phyloP scores from a whole-genome alignment of 2,113 vertebrate species.

The Phyllostomus hastatus region DNA sequence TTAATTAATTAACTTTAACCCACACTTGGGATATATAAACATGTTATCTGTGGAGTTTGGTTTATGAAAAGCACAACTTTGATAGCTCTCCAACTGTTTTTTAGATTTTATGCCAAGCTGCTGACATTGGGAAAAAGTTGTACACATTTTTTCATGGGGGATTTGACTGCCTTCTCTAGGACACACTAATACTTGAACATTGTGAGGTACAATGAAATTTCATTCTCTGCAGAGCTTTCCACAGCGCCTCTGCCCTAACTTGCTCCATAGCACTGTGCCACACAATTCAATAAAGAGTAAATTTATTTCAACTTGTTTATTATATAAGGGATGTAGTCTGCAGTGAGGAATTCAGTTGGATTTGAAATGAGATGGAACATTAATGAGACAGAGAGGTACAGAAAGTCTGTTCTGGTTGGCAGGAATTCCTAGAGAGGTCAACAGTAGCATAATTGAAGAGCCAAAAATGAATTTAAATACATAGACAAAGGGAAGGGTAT shows the following conservation, averaged over 20 bases:
- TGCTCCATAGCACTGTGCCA: not conserved
- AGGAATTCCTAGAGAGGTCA: not conserved
- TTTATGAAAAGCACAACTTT: constrained; percentile 30
- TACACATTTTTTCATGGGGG: constrained; percentile 67
- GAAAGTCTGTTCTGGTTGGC: not conserved
- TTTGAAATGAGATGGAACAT: constrained; percentile 22
- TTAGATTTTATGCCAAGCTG: constrained; percentile 39
- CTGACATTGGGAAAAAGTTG: constrained; percentile 63
- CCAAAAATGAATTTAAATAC: not conserved
- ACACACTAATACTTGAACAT: constrained; percentile 61
- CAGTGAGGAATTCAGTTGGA: not conserved
- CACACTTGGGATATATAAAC: not conserved
- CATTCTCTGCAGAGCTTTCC: not conserved
- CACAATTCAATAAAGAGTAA: not conserved
- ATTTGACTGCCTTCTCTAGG: constrained; percentile 68
- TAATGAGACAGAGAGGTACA: constrained; percentile 35
- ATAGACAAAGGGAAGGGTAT: not conserved
- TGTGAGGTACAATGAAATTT: constrained; percentile 30
- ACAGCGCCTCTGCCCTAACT: not conserved
- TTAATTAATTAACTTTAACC: constrained; percentile 14
- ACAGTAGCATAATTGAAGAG: not conserved
- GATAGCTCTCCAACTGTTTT: constrained; percentile 52
- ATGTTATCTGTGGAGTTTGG: not conserved
- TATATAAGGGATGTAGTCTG: not conserved
- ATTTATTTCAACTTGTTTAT: constrained; percentile 34